These are phyloP conservation scores for Orbicella faveolata DNA, from an alignment of 64 coral and sea anemone species.

Conservation along the genomic window DNA sequence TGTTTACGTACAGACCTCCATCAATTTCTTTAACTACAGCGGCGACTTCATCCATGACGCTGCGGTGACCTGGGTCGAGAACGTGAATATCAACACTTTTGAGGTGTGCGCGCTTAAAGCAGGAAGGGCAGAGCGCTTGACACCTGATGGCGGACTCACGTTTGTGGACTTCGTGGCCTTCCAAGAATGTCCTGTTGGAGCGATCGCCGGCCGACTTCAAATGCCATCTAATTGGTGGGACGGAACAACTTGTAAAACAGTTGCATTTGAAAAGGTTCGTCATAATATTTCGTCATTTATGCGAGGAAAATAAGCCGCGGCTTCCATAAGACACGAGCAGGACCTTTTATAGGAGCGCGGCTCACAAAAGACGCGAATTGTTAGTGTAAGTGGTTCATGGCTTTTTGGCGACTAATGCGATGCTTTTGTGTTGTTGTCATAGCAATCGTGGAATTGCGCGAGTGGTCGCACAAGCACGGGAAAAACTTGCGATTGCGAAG, in stretches of 20 bases:
- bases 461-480: too few relatives aligned
- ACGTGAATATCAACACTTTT: conserved; percentile 48
- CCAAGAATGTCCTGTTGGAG: conserved; percentile 62
- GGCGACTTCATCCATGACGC: conserved; percentile 58
- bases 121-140: conserved; percentile 58
- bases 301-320: too few relatives aligned
- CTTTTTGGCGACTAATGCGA: too few relatives aligned
- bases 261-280: conserved; percentile 36
- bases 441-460: too few relatives aligned
- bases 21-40: conserved; percentile 74
- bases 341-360: too few relatives aligned
- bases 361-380: too few relatives aligned
- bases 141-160: conserved; percentile 64
- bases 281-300: too few relatives aligned
- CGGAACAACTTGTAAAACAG: conserved; percentile 62
- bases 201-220: conserved; percentile 42
- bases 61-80: conserved; percentile 78
- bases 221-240: conserved; percentile 78
- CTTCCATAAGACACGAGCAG: too few relatives aligned
- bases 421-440: too few relatives aligned
- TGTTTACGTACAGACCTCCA: conserved; percentile 66
- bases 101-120: conserved; percentile 82
- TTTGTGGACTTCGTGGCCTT: conserved; percentile 84
- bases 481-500: too few relatives aligned
- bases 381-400: too few relatives aligned